Evolutionary conservation across 2,113 vertebrate species (phyloP).

Genomic region (Forbesichthys papilliferus): DNA sequence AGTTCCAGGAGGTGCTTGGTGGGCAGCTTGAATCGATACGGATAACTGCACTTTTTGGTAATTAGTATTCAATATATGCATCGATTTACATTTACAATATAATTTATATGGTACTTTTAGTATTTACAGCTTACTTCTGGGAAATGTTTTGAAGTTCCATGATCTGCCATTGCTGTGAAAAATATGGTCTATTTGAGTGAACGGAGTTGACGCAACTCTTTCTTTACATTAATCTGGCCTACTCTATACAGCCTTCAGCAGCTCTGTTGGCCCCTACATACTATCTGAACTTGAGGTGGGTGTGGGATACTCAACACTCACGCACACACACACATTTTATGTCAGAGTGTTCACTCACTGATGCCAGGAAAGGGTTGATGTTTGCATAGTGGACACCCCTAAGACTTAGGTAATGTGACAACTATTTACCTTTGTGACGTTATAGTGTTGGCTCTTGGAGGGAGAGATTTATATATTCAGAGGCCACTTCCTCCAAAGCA

Average conservation of each 20-base stretch:
- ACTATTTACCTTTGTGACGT: neutral
- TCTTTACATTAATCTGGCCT: too few species aligned
- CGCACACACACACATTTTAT: neutral
- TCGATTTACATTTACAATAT: too few species aligned
- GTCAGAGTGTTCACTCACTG: neutral
- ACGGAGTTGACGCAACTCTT: too few species aligned
- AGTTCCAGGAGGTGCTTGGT: too few species aligned
- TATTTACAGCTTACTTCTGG: too few species aligned
- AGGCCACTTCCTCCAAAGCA: neutral
- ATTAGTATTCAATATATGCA: too few species aligned
- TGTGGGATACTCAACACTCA: conserved; percentile 25
- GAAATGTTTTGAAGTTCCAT: too few species aligned
- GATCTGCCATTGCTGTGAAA: too few species aligned
- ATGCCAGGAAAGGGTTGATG: neutral
- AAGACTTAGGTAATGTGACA: neutral
- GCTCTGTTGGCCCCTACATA: conserved; percentile 34
- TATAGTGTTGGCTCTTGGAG: conserved; percentile 7
- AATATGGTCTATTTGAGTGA: too few species aligned
- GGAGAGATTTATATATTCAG: neutral
- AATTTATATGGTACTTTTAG: too few species aligned
- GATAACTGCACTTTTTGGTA: too few species aligned
- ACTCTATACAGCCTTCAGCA: conserved; percentile 53
- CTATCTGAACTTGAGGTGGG: conserved; percentile 28
- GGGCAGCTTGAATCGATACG: too few species aligned
- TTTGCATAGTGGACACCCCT: neutral